phyloP scores from a whole-genome alignment of 2,888 invertebrate genomes.

The Phymatocera aterrima region DNA sequence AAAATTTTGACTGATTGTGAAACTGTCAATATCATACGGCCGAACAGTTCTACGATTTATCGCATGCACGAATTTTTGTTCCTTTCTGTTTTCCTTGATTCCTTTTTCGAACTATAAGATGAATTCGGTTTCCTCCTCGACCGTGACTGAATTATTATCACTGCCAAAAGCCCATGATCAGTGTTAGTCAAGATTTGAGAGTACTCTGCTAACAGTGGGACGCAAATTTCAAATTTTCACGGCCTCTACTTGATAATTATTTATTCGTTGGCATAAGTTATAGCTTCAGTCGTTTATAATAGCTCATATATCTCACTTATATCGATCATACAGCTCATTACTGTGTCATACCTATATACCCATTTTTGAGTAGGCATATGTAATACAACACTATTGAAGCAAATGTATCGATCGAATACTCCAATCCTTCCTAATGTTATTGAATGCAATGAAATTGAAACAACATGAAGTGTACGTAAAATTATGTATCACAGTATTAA shows the following conservation, averaged over 20 bases:
- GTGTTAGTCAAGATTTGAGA: constrained; percentile 50
- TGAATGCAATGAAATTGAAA: not conserved
- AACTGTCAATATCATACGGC: constrained; percentile 7
- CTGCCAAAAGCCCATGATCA: constrained; percentile 70
- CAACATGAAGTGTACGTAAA: not conserved
- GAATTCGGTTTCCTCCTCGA: constrained; percentile 68
- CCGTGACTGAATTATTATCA: constrained; percentile 71
- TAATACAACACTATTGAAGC: not conserved
- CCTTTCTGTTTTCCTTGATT: not conserved
- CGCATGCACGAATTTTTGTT: not conserved
- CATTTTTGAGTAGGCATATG: no score
- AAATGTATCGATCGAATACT: not conserved
- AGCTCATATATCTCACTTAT: constrained; percentile 32
- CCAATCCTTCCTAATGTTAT: not conserved
- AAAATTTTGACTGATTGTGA: not conserved
- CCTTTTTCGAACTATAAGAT: not conserved
- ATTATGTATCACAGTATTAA: not conserved
- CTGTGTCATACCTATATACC: no score
- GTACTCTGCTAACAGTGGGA: constrained; percentile 50
- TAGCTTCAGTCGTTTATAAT: constrained; percentile 41
- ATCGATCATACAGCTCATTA: not conserved
- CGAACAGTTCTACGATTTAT: not conserved
- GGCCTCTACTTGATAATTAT: constrained; percentile 41
- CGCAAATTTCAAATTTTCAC: constrained; percentile 33
- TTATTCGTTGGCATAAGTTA: constrained; percentile 42